Conservation (phyloP, 2,888 invertebrate species). For the Himalopsyche tibetana region DNA sequence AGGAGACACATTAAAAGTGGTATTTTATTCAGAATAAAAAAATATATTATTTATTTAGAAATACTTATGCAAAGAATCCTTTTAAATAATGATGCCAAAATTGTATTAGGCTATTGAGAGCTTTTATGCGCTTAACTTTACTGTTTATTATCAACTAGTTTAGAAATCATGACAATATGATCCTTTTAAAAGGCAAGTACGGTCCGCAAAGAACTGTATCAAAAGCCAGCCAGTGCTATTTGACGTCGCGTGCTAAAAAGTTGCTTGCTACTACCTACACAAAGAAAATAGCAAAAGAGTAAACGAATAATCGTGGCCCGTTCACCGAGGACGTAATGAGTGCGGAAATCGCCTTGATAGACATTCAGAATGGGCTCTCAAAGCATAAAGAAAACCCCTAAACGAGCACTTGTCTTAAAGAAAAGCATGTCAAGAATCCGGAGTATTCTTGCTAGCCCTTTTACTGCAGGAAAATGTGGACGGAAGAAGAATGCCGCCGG, state of each 20-base stretch:
- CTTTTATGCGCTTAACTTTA: too few relatives aligned
- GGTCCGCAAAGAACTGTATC: constrained; percentile 4
- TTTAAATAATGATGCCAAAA: too few relatives aligned
- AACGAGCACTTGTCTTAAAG: constrained; percentile 67
- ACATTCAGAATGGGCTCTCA: constrained; percentile 80
- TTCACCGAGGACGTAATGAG: constrained; percentile 81
- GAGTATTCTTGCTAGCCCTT: constrained; percentile 52
- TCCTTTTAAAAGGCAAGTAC: background rate
- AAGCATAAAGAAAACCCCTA: constrained; percentile 78
- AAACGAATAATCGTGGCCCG: constrained; percentile 76
- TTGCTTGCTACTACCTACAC: constrained; percentile 13
- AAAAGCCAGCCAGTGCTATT: background rate
- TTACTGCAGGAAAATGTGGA: constrained; percentile 55
- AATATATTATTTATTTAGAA: too few relatives aligned
- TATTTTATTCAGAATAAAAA: too few relatives aligned
- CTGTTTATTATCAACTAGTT: too few relatives aligned
- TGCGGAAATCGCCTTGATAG: constrained; percentile 81
- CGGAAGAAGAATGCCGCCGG: constrained; percentile 61
- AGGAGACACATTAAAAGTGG: too few relatives aligned
- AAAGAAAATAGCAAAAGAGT: constrained; percentile 54
- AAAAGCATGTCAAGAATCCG: constrained; percentile 55
- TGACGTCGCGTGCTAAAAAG: constrained; percentile 4
- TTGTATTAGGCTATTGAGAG: too few relatives aligned
- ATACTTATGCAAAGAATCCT: too few relatives aligned
- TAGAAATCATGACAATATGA: too few relatives aligned